Percentiles rank a stretch among this genome's conserved stretches.
phyloP scores from a whole-genome alignment of 1,140 invertebrate genomes.

The Drosophila nigrodunni region DNA sequence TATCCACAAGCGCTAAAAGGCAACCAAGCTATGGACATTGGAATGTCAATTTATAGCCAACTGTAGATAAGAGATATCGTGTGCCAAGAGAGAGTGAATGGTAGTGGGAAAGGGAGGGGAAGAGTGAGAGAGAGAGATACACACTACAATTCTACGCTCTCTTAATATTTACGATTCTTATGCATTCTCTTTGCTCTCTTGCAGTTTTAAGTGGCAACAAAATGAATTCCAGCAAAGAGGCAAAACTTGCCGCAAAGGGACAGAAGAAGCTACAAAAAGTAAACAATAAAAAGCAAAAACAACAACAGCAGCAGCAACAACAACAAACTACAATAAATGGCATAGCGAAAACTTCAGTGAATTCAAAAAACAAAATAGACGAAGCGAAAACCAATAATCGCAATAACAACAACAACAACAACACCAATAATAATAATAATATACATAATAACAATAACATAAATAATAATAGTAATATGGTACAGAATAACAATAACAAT shows the following conservation, averaged over 20 bases:
- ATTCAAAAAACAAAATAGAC: slow-evolving; percentile 38
- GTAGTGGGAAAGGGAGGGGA: not conserved
- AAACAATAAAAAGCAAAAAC: slow-evolving; percentile 70
- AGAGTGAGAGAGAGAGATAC: not conserved
- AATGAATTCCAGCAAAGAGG: slow-evolving; percentile 76
- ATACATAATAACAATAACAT: slow-evolving; percentile 40
- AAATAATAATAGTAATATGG: slow-evolving; percentile 61
- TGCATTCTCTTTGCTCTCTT: slow-evolving; percentile 19
- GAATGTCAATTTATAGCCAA: slow-evolving; percentile 32
- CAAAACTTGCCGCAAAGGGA: slow-evolving; percentile 69
- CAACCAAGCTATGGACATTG: slow-evolving; percentile 6
- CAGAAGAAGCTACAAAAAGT: slow-evolving; percentile 76
- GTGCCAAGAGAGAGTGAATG: not conserved
- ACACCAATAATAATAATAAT: slow-evolving; percentile 37
- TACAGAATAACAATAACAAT: slow-evolving; percentile 72
- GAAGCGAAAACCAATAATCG: slow-evolving; percentile 32
- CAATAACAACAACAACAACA: slow-evolving; percentile 41
- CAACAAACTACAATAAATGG: slow-evolving; percentile 52
- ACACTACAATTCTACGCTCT: slow-evolving; percentile 4
- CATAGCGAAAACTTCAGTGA: slow-evolving; percentile 34
- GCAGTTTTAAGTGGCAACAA: slow-evolving; percentile 60
- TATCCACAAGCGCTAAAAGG: slow-evolving; percentile 33
- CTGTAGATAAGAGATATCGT: slow-evolving; percentile 35
- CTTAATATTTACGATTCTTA: slow-evolving; percentile 25
- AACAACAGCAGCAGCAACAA: slow-evolving; percentile 55